phyloP scores from a whole-genome alignment of 2,113 vertebrate species.

The Pristiophorus japonicus region DNA sequence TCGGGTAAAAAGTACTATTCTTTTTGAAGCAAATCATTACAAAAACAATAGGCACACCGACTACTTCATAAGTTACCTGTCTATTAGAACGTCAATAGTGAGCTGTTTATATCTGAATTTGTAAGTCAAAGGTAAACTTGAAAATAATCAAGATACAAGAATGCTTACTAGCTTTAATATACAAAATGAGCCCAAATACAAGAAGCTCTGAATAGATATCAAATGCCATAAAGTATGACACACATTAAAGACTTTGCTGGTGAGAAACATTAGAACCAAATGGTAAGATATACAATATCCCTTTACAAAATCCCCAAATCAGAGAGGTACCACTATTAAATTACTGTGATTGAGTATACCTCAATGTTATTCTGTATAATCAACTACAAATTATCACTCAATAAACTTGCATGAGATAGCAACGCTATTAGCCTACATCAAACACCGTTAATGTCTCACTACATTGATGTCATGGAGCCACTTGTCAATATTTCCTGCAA shows the following conservation, averaged over 20 bases:
- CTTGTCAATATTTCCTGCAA: not conserved
- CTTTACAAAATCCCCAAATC: not conserved
- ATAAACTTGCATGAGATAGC: not conserved
- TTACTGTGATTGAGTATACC: not conserved
- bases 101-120: conserved; percentile 77
- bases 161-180: not conserved
- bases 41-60: not conserved
- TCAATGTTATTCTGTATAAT: not conserved
- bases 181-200: not conserved
- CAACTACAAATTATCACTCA: not conserved
- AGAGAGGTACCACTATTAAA: not conserved
- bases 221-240: not conserved
- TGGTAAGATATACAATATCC: not conserved
- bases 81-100: conserved; percentile 79
- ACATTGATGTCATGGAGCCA: not conserved
- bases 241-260: not conserved
- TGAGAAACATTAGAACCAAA: not conserved
- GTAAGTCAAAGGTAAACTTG: conserved; percentile 18
- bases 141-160: not conserved
- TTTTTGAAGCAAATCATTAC: not conserved
- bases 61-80: conserved; percentile 58
- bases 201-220: not conserved
- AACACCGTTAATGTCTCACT: not conserved
- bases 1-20: not conserved
- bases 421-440: not conserved